These are phyloP conservation scores for Varanus komodoensis DNA, from an alignment of 2,113 vertebrate species.

Conservation along the genomic window DNA sequence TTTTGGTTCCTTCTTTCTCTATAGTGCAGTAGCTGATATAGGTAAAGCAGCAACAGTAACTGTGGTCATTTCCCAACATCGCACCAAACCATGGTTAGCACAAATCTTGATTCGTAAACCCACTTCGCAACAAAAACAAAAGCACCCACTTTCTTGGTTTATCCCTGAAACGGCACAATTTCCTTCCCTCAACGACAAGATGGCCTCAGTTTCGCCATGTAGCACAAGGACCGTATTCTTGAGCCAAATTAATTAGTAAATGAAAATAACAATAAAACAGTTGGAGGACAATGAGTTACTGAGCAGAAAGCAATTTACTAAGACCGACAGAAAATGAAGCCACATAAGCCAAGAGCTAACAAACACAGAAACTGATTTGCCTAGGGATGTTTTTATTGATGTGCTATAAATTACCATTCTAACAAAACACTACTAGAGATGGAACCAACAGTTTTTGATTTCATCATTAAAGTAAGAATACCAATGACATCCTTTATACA, in stretches of 20 bases:
- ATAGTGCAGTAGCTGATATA: not conserved
- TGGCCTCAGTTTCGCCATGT: not conserved
- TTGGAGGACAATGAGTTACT: conserved; percentile 49
- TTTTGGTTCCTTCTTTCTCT: not conserved
- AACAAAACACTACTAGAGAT: not conserved
- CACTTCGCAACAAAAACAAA: not conserved
- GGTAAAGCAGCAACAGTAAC: not conserved
- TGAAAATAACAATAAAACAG: conserved; percentile 55
- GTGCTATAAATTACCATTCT: fast-evolving
- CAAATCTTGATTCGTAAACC: not conserved
- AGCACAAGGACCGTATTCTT: not conserved
- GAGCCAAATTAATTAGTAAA: conserved; percentile 43
- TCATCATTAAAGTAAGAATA: not conserved
- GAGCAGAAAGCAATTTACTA: conserved; percentile 55
- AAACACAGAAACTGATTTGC: not conserved
- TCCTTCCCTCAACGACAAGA: too few relatives aligned
- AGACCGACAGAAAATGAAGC: conserved; percentile 43
- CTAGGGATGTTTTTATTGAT: not conserved
- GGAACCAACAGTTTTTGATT: not conserved
- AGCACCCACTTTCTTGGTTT: not conserved
- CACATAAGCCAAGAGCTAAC: conserved; percentile 18
- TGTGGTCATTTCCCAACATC: not conserved
- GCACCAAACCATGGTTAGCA: not conserved
- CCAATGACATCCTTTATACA: not conserved
- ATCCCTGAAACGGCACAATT: not conserved